Percentiles rank a stretch among this genome's conserved stretches.
Conservation (phyloP, 2,797 vertebrate species). For the Danio tinwini region DNA sequence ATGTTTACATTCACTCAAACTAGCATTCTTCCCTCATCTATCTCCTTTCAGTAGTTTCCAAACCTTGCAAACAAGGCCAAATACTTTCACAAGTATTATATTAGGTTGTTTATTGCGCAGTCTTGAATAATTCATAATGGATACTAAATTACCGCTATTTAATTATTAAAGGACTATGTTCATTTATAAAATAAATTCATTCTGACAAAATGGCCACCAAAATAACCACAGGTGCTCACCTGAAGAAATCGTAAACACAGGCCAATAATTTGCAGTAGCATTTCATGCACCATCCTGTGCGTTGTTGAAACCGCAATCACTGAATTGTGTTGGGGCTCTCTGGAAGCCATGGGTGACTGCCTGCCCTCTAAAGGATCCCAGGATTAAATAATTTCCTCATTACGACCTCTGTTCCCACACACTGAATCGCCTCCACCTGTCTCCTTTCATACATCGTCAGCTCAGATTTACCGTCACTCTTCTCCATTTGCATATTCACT, state of each 20-base stretch:
- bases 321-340: constrained; percentile 9
- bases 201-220: neutral
- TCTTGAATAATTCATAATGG: constrained; percentile 1
- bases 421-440: constrained; percentile 55
- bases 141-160: neutral
- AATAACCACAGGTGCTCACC: constrained; percentile 33
- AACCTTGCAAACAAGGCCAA: neutral
- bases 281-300: constrained; percentile 41
- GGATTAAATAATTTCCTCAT: constrained; percentile 45
- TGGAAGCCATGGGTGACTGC: constrained; percentile 40
- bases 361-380: constrained; percentile 39
- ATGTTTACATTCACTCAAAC: constrained; percentile 46
- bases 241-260: constrained; percentile 20
- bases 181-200: neutral
- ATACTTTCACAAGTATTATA: constrained; percentile 20
- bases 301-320: constrained; percentile 32
- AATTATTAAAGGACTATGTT: neutral
- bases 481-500: constrained; percentile 15
- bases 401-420: constrained; percentile 36
- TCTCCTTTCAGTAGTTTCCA: constrained; percentile 8
- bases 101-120: neutral
- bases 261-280: constrained; percentile 14
- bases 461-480: constrained; percentile 66
- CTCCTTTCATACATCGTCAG: constrained; percentile 76
- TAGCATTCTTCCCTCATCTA: constrained; percentile 28